Base-by-base conservation (phyloP, 2,113 vertebrate genomes). In the Bothrops jararaca region DNA sequence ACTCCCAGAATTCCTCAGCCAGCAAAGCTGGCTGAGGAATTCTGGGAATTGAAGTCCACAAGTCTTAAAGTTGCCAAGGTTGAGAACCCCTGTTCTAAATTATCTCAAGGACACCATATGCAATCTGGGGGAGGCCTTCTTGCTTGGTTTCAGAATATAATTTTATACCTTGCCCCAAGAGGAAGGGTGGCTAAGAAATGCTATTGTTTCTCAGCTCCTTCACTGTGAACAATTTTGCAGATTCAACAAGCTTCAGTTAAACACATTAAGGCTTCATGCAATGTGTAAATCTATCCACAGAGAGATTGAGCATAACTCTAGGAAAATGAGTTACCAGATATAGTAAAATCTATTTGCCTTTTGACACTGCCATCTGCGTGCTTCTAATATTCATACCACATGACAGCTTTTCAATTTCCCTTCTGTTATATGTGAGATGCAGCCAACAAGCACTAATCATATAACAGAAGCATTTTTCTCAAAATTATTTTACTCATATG, bases 391-490 rank as follows among this genome's bases (percentile, higher is more conserved):
- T 93, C 92, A 92, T 92, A 91, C 85, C 58, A 5, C 52, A 91
- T 87, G 91, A 87, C 50, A 93, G 89, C 8, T 29, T 29, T 89
- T 93, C 88, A 92, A 58, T 22, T 94, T 54, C 92, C 45, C 42
- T 54, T 89, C 92, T 96, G 53, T 92, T 45, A 88, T 3, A 1
- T 52, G 53, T 88, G 90, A 64, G 88, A 88, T 34, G 26, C 42
- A 94, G 85, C 4, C 86, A 93, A 86, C 20, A 58, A 92, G 26
- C 20, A 92, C 2, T 0, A 89, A 89, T 94, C 74, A 86, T 22
- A 45, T 60, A 87, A 53, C 23, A 89, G 69, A 94, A 91, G 88
- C 85, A 94, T 95, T 94, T 74, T 91, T 93, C 88, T 5, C 91
- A 87, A n/a, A 74, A 89, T 92, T 90, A 91, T 85, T 5, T 89